Conservation (phyloP, 2,888 invertebrate species). For the Oasisia sp. region DNA sequence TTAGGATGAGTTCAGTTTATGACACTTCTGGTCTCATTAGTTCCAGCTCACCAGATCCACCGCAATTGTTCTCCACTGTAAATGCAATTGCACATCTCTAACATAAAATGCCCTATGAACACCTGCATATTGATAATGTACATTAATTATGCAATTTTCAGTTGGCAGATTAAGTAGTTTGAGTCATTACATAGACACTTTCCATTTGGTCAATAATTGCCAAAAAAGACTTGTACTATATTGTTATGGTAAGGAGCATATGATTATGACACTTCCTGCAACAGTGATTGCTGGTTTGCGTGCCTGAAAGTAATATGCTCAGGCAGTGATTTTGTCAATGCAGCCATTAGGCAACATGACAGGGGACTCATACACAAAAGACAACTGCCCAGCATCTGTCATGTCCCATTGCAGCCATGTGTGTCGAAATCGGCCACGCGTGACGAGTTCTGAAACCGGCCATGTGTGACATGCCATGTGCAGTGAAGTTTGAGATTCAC, state of each 20-base stretch:
- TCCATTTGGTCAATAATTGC: background rate
- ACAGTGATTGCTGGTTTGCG: background rate
- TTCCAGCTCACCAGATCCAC: background rate
- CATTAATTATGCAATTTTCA: background rate
- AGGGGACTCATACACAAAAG: background rate
- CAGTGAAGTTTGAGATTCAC: background rate
- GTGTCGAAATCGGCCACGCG: background rate
- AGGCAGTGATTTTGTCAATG: background rate
- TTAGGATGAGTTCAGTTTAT: slow-evolving; percentile 10
- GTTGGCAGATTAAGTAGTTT: background rate
- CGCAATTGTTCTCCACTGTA: background rate
- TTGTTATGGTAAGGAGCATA: background rate
- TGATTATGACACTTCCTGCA: slow-evolving; percentile 9
- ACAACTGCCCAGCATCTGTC: background rate
- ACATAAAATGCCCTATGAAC: background rate
- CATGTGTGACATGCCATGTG: background rate
- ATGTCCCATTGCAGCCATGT: background rate
- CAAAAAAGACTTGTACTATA: background rate
- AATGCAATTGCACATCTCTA: background rate
- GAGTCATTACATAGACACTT: background rate
- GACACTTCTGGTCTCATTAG: background rate
- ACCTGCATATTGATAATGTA: background rate
- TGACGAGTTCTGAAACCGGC: background rate
- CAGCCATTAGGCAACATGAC: background rate
- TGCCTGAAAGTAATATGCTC: background rate